Evolutionary conservation across 2,797 vertebrate genomes (phyloP).

Genomic region (Sebastes taczanowskii): DNA sequence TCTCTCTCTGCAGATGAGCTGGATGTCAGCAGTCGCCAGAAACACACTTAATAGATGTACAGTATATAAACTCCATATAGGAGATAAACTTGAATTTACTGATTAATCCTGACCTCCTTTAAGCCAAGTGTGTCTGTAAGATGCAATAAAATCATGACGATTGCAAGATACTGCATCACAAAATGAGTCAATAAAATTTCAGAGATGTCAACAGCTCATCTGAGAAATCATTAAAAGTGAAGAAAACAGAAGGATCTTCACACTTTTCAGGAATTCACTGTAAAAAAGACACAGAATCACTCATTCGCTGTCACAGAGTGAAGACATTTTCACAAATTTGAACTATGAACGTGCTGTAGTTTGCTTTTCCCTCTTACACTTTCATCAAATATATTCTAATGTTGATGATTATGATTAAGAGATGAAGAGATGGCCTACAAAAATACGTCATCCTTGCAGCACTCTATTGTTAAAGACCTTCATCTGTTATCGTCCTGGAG

Average conservation of each 20-base stretch:
- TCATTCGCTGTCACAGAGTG: background rate
- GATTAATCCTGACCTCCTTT: background rate
- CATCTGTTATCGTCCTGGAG: background rate
- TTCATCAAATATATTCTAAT: too few species aligned
- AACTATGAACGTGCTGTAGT: background rate
- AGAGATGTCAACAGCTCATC: background rate
- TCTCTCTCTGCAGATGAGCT: constrained; percentile 18
- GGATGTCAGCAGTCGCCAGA: background rate
- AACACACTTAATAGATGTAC: background rate
- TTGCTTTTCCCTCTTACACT: background rate
- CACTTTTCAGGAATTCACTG: background rate
- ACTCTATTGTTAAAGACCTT: background rate
- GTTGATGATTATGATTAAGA: too few species aligned
- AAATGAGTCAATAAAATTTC: background rate
- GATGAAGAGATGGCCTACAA: too few species aligned
- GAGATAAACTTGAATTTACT: background rate
- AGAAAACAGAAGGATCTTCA: background rate
- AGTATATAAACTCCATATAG: background rate
- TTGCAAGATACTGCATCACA: background rate
- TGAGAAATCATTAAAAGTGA: background rate
- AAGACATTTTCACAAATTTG: background rate
- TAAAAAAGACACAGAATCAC: background rate
- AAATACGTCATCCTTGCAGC: too few species aligned
- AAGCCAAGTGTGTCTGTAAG: background rate
- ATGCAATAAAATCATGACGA: background rate